These are phyloP conservation scores for Botia kubotai DNA, from an alignment of 2,797 vertebrate species.

Conservation along the genomic window DNA sequence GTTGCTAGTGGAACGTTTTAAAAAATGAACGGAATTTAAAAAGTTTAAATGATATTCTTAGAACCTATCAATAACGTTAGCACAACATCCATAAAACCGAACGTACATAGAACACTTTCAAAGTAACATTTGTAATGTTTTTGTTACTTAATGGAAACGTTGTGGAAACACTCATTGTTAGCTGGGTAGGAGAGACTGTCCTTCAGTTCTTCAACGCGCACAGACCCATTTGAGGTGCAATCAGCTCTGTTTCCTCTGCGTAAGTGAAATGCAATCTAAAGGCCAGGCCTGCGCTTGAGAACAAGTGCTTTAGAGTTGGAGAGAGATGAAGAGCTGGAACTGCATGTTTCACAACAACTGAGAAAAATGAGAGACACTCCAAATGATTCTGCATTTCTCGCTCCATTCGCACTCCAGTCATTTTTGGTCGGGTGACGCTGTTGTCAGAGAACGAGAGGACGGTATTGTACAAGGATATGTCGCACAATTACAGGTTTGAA, in stretches of 20 bases:
- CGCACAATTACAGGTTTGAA: neutral
- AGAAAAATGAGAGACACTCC: constrained; percentile 31
- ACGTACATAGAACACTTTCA: too few relatives aligned
- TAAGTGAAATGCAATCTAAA: constrained; percentile 74
- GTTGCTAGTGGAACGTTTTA: too few relatives aligned
- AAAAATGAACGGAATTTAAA: too few relatives aligned
- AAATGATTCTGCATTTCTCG: constrained; percentile 30
- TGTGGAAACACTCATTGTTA: too few relatives aligned
- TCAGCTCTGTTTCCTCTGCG: constrained; percentile 75
- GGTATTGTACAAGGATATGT: neutral
- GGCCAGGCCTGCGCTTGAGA: constrained; percentile 43
- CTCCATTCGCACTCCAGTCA: neutral
- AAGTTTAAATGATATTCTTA: too few relatives aligned
- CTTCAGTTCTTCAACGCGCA: constrained; percentile 22
- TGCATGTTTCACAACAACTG: constrained; percentile 10
- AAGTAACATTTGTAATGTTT: too few relatives aligned
- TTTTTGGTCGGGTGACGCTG: constrained; percentile 3
- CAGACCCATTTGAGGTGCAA: constrained; percentile 61
- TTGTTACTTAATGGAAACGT: too few relatives aligned
- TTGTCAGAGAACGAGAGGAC: neutral
- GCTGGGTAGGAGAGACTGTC: constrained; percentile 11
- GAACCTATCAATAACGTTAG: too few relatives aligned
- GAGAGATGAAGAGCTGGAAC: constrained; percentile 46
- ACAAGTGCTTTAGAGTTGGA: constrained; percentile 25
- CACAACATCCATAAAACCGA: too few relatives aligned